These are phyloP conservation scores for Aplysina aerophoba DNA, from an alignment of 37 sponge, comb jelly and placozoan species.

Conservation along the genomic window DNA sequence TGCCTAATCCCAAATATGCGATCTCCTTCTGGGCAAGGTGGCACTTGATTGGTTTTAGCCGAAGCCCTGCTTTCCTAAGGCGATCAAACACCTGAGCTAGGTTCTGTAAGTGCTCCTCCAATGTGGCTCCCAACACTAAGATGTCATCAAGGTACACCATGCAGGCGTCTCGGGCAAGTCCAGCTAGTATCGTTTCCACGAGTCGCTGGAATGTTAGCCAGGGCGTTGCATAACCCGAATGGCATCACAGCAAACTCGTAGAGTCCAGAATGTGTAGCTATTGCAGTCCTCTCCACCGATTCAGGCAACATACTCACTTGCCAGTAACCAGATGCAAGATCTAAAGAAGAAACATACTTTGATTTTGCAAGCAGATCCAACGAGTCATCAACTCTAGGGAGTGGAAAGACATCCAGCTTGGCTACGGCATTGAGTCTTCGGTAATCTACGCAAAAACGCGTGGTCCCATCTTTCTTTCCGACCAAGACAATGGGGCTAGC, in stretches of 20 bases:
- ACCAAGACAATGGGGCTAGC: conserved; percentile 62
- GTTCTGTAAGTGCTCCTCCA: conserved; percentile 36
- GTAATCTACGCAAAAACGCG: conserved; percentile 65
- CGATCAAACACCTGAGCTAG: conserved; percentile 37
- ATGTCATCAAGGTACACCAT: conserved; percentile 48
- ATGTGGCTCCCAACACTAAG: conserved; percentile 23
- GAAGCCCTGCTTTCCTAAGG: conserved; percentile 24
- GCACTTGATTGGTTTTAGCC: conserved; percentile 47
- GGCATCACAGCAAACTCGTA: conserved; percentile 60
- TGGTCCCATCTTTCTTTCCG: conserved; percentile 47
- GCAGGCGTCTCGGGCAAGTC: conserved; percentile 3
- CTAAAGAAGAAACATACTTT: conserved; percentile 39
- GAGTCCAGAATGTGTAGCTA: conserved; percentile 38
- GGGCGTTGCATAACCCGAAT: conserved; percentile 51
- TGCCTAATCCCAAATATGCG: conserved; percentile 35
- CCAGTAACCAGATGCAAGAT: conserved; percentile 47
- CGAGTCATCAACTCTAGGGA: conserved; percentile 54
- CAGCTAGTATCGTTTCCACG: conserved; percentile 31
- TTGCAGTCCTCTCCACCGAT: conserved; percentile 47
- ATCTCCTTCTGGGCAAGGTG: conserved; percentile 22
- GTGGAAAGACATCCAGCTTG: conserved; percentile 65
- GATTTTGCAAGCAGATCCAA: conserved; percentile 31
- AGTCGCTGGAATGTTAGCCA: conserved; percentile 42
- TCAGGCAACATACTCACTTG: conserved; percentile 31
- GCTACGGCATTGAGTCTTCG: conserved; percentile 49